phyloP scores from a whole-genome alignment of 2,888 invertebrate genomes.

The Mesoligia furuncula region DNA sequence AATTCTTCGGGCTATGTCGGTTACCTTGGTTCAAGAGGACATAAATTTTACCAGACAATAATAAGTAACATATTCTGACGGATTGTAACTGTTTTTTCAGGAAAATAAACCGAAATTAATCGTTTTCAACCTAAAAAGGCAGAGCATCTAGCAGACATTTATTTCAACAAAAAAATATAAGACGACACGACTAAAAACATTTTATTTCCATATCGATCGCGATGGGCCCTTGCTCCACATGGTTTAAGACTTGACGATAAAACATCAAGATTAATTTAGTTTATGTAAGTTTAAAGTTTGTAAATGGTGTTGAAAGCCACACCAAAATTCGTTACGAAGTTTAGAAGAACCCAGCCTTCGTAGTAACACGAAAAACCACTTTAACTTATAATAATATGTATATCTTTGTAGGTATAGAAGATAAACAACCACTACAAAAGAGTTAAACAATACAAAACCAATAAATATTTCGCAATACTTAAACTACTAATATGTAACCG shows the following conservation, averaged over 20 bases:
- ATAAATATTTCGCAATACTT: conserved; percentile 56
- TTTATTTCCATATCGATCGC: neutral
- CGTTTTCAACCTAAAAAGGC: neutral
- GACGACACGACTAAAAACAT: neutral
- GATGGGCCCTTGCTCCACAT: no score
- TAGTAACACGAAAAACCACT: no score
- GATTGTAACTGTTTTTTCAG: neutral
- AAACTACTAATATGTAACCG: conserved; percentile 47
- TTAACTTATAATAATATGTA: neutral
- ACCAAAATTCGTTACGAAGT: neutral
- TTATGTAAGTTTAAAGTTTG: neutral
- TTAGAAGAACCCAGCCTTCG: neutral
- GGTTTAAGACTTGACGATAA: neutral
- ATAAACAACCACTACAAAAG: conserved; percentile 12
- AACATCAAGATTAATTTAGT: neutral
- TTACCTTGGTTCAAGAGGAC: no score
- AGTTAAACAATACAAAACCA: conserved; percentile 44
- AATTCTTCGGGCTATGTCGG: no score
- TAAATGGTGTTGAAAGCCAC: neutral
- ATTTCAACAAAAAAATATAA: neutral
- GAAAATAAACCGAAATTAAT: neutral
- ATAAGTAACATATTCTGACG: no score
- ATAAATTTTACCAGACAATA: no score
- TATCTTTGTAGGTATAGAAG: neutral
- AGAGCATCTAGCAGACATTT: neutral